Percentiles rank a stretch among this genome's conserved stretches.
These are phyloP conservation scores for Recurvirostra avosetta DNA, from an alignment of 2,113 vertebrate genomes.

Conservation along the genomic window DNA sequence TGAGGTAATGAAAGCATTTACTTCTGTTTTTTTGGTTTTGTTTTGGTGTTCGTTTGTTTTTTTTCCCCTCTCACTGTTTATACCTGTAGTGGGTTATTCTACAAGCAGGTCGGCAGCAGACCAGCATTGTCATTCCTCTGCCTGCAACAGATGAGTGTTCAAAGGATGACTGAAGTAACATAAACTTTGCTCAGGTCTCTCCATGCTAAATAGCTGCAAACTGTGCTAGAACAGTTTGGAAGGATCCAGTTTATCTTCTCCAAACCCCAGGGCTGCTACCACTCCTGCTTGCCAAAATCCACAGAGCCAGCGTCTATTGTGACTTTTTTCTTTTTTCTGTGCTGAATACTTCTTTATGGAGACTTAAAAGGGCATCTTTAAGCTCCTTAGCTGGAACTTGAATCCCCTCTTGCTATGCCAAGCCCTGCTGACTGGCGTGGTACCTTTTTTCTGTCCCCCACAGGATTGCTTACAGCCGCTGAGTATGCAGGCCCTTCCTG, in stretches of 20 bases:
- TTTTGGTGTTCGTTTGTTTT: not conserved
- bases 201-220: not conserved
- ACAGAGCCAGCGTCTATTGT: not conserved
- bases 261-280: not conserved
- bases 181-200: not conserved
- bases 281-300: not conserved
- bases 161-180: not conserved
- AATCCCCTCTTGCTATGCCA: not conserved
- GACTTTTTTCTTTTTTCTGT: not conserved
- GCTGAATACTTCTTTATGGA: not conserved
- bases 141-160: not conserved
- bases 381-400: not conserved
- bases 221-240: not conserved
- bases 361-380: not conserved
- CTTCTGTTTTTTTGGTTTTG: not conserved
- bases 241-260: not conserved
- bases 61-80: not conserved
- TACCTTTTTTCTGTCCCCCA: not conserved
- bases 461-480: conserved; percentile 95
- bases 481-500: conserved; percentile 97
- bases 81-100: not conserved
- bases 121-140: not conserved
- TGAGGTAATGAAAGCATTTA: not conserved
- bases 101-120: not conserved
- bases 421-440: not conserved